phyloP scores from a whole-genome alignment of 2,888 invertebrate genomes.

The Nasonovia ribisnigri region DNA sequence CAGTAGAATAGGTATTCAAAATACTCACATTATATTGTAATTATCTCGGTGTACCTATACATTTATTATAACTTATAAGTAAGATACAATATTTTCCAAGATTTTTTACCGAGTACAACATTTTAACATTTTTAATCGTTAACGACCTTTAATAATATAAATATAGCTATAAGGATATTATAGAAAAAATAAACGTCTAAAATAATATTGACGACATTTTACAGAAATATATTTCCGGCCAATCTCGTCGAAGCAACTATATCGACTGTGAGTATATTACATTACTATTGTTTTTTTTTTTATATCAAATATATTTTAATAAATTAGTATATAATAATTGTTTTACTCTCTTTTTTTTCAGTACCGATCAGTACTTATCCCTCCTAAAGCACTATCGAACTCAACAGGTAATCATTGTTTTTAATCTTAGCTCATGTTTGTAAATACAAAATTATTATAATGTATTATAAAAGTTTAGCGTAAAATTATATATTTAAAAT shows the following conservation, averaged over 20 bases:
- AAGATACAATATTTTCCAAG: background rate
- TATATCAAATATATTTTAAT: conserved; percentile 23
- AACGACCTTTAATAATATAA: background rate
- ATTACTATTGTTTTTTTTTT: background rate
- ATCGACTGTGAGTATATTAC: conserved; percentile 75
- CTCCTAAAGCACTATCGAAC: conserved; percentile 67
- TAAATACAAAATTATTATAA: background rate
- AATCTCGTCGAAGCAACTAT: conserved; percentile 90
- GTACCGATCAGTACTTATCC: conserved; percentile 74
- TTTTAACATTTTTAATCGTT: background rate
- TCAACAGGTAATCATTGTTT: conserved; percentile 7
- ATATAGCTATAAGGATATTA: background rate
- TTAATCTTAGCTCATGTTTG: background rate
- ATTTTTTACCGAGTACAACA: background rate
- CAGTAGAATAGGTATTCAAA: background rate
- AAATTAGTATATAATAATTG: background rate
- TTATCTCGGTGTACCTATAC: background rate
- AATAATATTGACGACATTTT: conserved; percentile 69
- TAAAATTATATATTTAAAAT: background rate
- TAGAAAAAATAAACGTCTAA: background rate
- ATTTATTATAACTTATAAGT: background rate
- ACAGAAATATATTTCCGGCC: conserved; percentile 92
- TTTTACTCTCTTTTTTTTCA: conserved; percentile 70
- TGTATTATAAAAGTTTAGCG: background rate
- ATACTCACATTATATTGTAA: background rate